These are phyloP conservation scores for Peromyscus aztecus DNA, from an alignment of 2,797 vertebrate species.

Conservation along the genomic window DNA sequence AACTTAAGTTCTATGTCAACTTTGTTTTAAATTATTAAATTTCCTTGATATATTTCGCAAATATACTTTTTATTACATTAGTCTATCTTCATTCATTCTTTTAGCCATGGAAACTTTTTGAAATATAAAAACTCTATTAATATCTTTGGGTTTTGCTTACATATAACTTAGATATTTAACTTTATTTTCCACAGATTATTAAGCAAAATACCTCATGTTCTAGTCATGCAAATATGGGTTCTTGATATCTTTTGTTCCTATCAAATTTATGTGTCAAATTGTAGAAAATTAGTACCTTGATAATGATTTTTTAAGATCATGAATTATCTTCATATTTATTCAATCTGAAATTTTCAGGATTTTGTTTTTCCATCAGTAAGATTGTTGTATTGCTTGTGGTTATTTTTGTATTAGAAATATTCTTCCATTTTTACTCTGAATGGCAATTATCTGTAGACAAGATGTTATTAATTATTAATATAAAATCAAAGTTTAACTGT, in stretches of 20 bases:
- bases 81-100: not conserved
- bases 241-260: not conserved
- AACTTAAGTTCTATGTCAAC: not conserved
- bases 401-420: not conserved
- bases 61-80: not conserved
- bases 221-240: not conserved
- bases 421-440: constrained; percentile 4
- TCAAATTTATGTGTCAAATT: not conserved
- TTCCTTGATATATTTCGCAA: not conserved
- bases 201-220: not conserved
- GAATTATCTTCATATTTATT: not conserved
- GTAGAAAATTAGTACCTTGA: not conserved
- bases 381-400: not conserved
- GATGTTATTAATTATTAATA: not conserved
- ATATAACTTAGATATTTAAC: not conserved
- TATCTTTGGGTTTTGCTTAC: not conserved
- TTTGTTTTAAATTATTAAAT: not conserved
- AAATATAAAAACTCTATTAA: not conserved
- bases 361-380: not conserved
- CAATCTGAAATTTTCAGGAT: not conserved
- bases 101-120: not conserved
- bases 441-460: not conserved
- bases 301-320: not conserved
- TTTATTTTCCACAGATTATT: not conserved
- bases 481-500: not conserved